Conservation (phyloP, 1,140 invertebrate genomes). For the Cataglyphis hispanica region DNA sequence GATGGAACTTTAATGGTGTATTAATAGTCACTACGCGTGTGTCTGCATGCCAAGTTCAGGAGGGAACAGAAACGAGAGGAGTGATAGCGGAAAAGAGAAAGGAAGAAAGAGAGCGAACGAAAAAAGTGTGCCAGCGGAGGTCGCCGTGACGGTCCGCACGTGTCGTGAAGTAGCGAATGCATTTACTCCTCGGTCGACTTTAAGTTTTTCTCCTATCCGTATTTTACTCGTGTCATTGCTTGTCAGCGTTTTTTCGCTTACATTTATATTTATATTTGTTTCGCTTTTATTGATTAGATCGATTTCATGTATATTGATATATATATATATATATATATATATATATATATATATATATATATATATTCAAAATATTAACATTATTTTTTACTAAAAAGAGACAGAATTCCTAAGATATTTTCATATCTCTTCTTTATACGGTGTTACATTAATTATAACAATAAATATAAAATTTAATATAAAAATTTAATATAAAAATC, state of each 20-base stretch:
- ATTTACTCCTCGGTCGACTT: slow-evolving; percentile 61
- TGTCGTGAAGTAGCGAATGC: slow-evolving; percentile 67
- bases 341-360: no score
- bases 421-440: neutral
- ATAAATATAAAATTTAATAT: neutral
- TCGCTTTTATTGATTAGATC: neutral
- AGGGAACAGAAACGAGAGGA: neutral
- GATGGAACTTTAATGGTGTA: slow-evolving; percentile 72
- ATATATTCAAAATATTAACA: neutral
- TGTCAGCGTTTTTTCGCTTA: neutral
- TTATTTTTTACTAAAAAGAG: neutral
- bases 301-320: neutral
- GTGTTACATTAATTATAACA: neutral
- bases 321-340: no score
- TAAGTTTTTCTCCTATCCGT: slow-evolving; percentile 10
- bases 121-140: slow-evolving; percentile 11
- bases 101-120: slow-evolving; percentile 23
- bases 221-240: slow-evolving; percentile 32
- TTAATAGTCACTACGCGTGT: slow-evolving; percentile 67
- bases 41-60: slow-evolving; percentile 51
- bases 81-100: slow-evolving; percentile 8
- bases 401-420: neutral
- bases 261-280: no score
- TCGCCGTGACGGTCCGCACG: slow-evolving; percentile 67
- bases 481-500: slow-evolving; percentile 1